Percentiles rank a stretch among this genome's conserved stretches.
Evolutionary conservation across 2,888 invertebrate genomes (phyloP).

Genomic region (Agapostemon virescens): DNA sequence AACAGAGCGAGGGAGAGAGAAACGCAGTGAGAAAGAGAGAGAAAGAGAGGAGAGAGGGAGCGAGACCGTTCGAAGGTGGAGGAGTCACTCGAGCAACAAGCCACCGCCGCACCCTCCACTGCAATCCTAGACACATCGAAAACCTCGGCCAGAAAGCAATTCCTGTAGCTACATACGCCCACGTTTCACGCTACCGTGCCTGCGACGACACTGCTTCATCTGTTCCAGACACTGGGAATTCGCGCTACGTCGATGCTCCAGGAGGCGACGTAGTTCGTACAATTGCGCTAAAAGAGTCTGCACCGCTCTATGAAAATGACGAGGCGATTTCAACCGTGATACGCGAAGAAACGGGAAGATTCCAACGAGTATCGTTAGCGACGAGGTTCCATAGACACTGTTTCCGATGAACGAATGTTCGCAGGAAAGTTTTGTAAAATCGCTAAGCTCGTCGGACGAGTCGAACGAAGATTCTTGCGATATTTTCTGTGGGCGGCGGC

Average conservation of each 20-base stretch:
- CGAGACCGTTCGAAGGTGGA: constrained; percentile 64
- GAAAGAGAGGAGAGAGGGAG: constrained; percentile 54
- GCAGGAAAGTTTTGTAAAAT: too few relatives aligned
- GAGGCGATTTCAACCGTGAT: too few relatives aligned
- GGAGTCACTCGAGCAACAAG: constrained; percentile 77
- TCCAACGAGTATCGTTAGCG: too few relatives aligned
- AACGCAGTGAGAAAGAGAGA: constrained; percentile 47
- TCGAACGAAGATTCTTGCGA: background rate
- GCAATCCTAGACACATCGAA: constrained; percentile 68
- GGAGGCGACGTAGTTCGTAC: background rate
- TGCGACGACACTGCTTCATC: constrained; percentile 30
- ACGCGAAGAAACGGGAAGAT: too few relatives aligned
- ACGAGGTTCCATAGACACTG: too few relatives aligned
- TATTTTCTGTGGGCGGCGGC: constrained; percentile 31
- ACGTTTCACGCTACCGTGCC: constrained; percentile 60
- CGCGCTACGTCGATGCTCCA: background rate
- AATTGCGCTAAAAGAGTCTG: too few relatives aligned
- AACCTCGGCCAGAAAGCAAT: constrained; percentile 66
- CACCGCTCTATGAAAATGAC: too few relatives aligned
- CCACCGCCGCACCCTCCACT: constrained; percentile 74
- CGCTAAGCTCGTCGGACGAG: too few relatives aligned
- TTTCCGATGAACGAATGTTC: too few relatives aligned
- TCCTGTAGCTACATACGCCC: constrained; percentile 60
- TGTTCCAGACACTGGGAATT: constrained; percentile 29
- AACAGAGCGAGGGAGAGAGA: constrained; percentile 31